Evolutionary conservation across 2,797 vertebrate species (phyloP), one percentile per base, ranked within the genome.

Genomic region (Danio kyathit): DNA sequence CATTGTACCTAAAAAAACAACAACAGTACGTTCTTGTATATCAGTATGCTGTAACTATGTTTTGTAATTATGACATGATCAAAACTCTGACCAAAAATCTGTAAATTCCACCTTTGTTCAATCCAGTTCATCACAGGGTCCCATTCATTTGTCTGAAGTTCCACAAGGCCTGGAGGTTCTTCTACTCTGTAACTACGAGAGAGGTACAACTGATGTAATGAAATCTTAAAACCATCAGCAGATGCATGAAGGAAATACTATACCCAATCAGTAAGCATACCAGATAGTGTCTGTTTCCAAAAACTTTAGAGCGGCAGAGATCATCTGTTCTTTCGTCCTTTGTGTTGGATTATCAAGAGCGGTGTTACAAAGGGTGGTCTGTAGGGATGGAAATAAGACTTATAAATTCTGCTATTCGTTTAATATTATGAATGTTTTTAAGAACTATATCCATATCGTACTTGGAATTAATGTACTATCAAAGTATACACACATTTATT

Each of bases 361-460:
- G 0, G 97, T 99, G 92, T 99, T 98, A 89, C 98, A 99, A 84
- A 99, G 86, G 0, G 96, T 98, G 60, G 97, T 97, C 98, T 99
- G 86, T 16, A 85, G 49, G 40, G 75, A 82, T 44, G 85, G 60
- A 51, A 61, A 64, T 4, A 29, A 49, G 40, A 44, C 3, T 14
- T 43, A 48, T 48, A 19, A 6, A 14, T 3, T 16, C 6, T 10
- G n/a, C 43, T 14, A 43, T 44, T 52, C 8, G 8, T 8, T 29
- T 3, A 29, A 1, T 3, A 29, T 29, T 29, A 29, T 29, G 29
- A 29, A 29, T 29, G 29, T 29, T n/a, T n/a, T n/a, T 29, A 3
- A 29, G 29, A 29, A 29, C n/a, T n/a, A n/a, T n/a, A n/a, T n/a
- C n/a, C n/a, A n/a, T n/a, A n/a, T n/a, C n/a, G n/a, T 29, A 29